Evolutionary conservation across 2,888 invertebrate genomes (phyloP), one percentile per base, ranked within the genome.

Genomic region (Zhuqinia jingwanae): DNA sequence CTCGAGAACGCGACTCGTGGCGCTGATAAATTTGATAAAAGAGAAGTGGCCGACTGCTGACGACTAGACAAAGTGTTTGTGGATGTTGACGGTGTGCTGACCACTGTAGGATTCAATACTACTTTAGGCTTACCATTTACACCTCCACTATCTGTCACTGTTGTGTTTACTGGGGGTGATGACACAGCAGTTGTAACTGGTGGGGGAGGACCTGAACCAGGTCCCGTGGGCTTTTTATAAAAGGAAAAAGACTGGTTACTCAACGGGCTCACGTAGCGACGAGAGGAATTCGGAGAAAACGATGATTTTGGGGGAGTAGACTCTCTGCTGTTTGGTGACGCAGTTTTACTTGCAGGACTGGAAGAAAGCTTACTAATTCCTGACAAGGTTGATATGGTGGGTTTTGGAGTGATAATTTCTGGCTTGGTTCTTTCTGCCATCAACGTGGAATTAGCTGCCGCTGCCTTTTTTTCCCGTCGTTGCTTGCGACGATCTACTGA

Each of bases 401-500:
- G 84, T 36, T 84, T 84, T 17, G 84, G 77, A 47, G 70, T 30
- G 0, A 70, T 77, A 15, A 84, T 84, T 84, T 84, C 84, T 20
- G 84, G 84, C 25, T 84, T 84, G 17, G 22, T 56, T 58, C 70
- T 53, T 42, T 42, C 56, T 1, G 80, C 79, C n/a, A 68, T 50
- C 10, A 75, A 25, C 6, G 76, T 63, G 8, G 88, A 85, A 13
- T 85, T 84, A 2, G 87, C 86, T 1, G 77, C 84, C 2, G 80
- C 84, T 17, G 85, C 86, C 60, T 89, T 85, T 60, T 81, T 88
- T 58, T 90, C 89, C 22, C 88, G 63, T 53, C 88, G 87, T 65
- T 88, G 82, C 63, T 88, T 90, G 42, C 88, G 70, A 47, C 90
- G 83, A 47, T 90, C 88, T 15, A 91, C 88, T 0, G 90, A 90